phyloP scores from a whole-genome alignment of 2,888 invertebrate genomes.

The Dendrolimus pini region DNA sequence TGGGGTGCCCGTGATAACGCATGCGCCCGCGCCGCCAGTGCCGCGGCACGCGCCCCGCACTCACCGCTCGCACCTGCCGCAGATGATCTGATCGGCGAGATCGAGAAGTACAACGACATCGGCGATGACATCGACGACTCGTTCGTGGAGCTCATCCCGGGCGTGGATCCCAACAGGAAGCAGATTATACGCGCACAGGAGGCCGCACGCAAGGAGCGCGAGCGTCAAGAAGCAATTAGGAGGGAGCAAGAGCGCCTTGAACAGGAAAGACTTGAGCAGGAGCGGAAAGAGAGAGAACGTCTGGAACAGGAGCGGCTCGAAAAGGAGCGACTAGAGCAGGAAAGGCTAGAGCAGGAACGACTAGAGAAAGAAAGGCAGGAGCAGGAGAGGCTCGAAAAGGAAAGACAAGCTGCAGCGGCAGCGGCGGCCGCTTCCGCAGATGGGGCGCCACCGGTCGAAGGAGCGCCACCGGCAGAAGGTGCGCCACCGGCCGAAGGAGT shows the following conservation, averaged over 20 bases:
- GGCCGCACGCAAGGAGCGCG: slow-evolving; percentile 41
- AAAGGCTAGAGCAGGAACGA: neutral
- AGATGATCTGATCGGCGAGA: slow-evolving; percentile 92
- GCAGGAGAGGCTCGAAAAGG: too few species aligned
- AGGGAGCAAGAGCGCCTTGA: neutral
- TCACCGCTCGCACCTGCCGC: slow-evolving; percentile 53
- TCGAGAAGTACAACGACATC: slow-evolving; percentile 94
- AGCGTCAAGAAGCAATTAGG: slow-evolving; percentile 18
- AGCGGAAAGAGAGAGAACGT: neutral
- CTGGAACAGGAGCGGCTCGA: slow-evolving; percentile 1
- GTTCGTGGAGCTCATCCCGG: slow-evolving; percentile 87
- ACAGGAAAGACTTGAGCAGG: neutral
- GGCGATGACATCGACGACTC: slow-evolving; percentile 95
- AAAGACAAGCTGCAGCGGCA: slow-evolving; percentile 16
- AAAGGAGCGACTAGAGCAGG: neutral
- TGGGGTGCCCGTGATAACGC: slow-evolving; percentile 34
- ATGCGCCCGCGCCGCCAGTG: slow-evolving; percentile 22
- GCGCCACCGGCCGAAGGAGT: slow-evolving; percentile 21
- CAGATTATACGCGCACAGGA: slow-evolving; percentile 48
- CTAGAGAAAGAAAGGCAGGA: slow-evolving; percentile 3
- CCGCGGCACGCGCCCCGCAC: slow-evolving; percentile 21
- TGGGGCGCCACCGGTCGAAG: slow-evolving; percentile 32
- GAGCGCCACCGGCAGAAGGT: slow-evolving; percentile 25
- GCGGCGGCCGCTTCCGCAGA: slow-evolving; percentile 19
- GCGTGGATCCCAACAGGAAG: slow-evolving; percentile 64